Evolutionary conservation across 2,888 invertebrate genomes (phyloP).

Genomic region (Teleiodes luculella): DNA sequence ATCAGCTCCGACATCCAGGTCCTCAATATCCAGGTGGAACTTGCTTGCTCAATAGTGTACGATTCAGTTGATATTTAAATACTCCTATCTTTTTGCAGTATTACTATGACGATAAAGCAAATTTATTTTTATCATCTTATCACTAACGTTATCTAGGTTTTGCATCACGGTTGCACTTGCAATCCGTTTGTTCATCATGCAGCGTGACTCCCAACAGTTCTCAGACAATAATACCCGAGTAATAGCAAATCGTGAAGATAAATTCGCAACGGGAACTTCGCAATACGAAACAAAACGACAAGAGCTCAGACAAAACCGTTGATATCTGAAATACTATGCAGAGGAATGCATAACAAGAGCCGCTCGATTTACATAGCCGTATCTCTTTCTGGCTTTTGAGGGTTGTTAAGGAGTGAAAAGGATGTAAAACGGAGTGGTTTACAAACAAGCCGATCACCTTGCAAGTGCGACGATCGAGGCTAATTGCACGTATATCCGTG

Average conservation of each 20-base stretch:
- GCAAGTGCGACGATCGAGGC: constrained; percentile 25
- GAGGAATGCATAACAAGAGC: constrained; percentile 31
- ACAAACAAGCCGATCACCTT: constrained; percentile 23
- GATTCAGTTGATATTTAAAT: no score
- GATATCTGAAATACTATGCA: constrained; percentile 16
- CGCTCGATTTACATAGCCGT: constrained; percentile 28
- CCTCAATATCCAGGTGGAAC: no score
- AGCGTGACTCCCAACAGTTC: no score
- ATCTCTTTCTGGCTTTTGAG: constrained; percentile 14
- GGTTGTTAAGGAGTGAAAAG: constrained; percentile 1
- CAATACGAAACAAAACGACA: constrained; percentile 5
- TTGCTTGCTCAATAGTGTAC: no score
- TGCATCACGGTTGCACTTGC: background rate
- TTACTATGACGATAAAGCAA: background rate
- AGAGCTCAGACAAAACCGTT: constrained; percentile 14
- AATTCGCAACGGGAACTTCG: constrained; percentile 14
- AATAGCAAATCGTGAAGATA: background rate
- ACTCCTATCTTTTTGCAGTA: no score
- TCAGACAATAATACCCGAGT: no score
- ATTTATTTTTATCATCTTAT: no score
- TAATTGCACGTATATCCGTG: constrained; percentile 26
- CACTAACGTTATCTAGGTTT: no score
- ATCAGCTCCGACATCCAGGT: no score
- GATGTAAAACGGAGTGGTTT: constrained; percentile 11
- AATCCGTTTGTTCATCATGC: no score